Percentiles rank a stretch among this genome's conserved stretches.
These are phyloP conservation scores for Pocillopora meandrina DNA, from an alignment of 92 coral and sea anemone genomes.

Conservation along the genomic window DNA sequence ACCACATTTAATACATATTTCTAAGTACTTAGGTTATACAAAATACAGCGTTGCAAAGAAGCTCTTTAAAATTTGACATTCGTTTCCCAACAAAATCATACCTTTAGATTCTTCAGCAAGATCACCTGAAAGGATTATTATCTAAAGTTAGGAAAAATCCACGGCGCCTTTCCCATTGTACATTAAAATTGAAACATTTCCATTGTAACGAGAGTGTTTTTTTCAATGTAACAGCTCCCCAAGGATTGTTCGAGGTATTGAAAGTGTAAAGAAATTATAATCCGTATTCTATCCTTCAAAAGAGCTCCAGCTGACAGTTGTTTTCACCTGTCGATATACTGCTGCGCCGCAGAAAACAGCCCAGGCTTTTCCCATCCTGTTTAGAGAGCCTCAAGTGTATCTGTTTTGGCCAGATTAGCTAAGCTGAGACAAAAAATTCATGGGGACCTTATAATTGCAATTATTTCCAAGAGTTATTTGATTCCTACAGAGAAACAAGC, in stretches of 20 bases:
- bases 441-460: neutral
- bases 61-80: neutral
- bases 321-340: constrained; percentile 4
- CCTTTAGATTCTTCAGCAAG: neutral
- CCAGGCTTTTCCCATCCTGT: neutral
- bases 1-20: neutral
- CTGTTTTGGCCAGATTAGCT: neutral
- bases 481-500: neutral
- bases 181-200: neutral
- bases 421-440: neutral
- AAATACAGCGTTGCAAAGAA: neutral
- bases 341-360: neutral
- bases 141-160: neutral
- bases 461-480: neutral
- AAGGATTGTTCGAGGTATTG: neutral
- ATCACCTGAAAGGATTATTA: neutral
- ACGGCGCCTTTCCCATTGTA: neutral
- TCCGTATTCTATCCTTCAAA: neutral
- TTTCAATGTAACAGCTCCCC: neutral
- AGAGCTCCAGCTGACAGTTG: constrained; percentile 12
- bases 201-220: neutral
- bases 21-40: neutral
- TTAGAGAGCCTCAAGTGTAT: neutral
- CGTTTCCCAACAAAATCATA: neutral
- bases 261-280: neutral